These are phyloP conservation scores for Nixonia krombeini DNA, from an alignment of 1,140 invertebrate genomes.

Conservation along the genomic window DNA sequence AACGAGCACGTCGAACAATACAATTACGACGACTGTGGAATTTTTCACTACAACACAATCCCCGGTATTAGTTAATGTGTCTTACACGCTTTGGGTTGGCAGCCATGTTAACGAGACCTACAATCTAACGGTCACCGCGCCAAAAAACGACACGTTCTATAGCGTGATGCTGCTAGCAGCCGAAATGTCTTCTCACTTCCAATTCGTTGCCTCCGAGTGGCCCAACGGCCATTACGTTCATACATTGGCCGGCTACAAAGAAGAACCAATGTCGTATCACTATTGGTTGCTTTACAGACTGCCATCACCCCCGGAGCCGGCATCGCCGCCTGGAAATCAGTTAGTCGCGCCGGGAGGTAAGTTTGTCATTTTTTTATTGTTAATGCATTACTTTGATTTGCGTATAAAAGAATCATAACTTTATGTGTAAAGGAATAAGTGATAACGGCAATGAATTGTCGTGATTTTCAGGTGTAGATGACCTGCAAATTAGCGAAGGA, in stretches of 20 bases:
- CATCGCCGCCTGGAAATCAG: constrained; percentile 85
- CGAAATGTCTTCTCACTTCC: constrained; percentile 78
- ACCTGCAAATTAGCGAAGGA: constrained; percentile 84
- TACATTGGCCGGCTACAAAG: constrained; percentile 86
- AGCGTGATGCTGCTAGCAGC: constrained; percentile 88
- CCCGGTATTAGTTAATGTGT: constrained; percentile 76
- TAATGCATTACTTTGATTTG: too few species aligned
- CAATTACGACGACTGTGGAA: constrained; percentile 41
- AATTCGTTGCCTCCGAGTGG: constrained; percentile 87
- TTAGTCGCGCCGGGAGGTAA: constrained; percentile 86
- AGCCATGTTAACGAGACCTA: constrained; percentile 85
- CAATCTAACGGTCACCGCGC: constrained; percentile 78
- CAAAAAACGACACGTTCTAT: constrained; percentile 87
- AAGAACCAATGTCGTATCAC: constrained; percentile 89
- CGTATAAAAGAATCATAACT: too few species aligned
- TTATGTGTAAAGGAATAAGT: too few species aligned
- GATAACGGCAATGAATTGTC: constrained; percentile 1
- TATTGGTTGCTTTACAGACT: constrained; percentile 90
- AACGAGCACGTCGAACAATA: constrained; percentile 36
- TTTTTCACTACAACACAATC: constrained; percentile 26
- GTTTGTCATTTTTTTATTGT: neutral
- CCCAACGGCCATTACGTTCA: constrained; percentile 92
- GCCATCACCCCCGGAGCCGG: constrained; percentile 81
- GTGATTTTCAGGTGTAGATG: constrained; percentile 81
- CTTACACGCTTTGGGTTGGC: constrained; percentile 89